Conservation (phyloP, 2,797 vertebrate species). For the Otolemur crassicaudatus region DNA sequence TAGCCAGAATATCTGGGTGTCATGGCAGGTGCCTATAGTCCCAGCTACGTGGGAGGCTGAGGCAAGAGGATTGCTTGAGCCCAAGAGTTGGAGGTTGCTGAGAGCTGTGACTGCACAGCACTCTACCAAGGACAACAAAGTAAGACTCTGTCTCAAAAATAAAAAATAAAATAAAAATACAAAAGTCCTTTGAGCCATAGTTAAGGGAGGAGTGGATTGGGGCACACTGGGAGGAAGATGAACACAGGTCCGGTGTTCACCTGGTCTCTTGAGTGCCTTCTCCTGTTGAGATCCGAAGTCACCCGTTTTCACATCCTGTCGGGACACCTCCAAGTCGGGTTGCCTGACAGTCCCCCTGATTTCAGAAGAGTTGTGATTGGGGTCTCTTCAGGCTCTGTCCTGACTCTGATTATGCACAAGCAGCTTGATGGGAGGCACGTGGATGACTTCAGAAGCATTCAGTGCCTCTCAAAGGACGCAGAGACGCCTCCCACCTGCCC, state of each 20-base stretch:
- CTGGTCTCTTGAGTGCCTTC: neutral
- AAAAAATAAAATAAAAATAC: too few relatives aligned
- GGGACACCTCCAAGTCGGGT: neutral
- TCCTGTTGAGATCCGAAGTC: conserved; percentile 52
- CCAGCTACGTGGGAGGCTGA: too few relatives aligned
- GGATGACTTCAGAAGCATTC: conserved; percentile 58
- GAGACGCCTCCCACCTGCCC: neutral
- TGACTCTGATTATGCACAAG: conserved; percentile 48
- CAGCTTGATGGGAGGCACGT: neutral
- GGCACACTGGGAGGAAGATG: neutral
- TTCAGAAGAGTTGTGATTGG: conserved; percentile 47
- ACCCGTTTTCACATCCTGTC: neutral
- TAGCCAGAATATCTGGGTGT: too few relatives aligned
- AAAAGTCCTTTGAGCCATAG: neutral
- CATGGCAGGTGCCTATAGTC: too few relatives aligned
- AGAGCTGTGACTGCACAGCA: too few relatives aligned
- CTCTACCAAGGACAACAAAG: too few relatives aligned
- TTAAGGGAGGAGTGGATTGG: neutral
- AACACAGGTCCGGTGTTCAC: neutral
- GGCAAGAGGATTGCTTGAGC: too few relatives aligned
- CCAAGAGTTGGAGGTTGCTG: too few relatives aligned
- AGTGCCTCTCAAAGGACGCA: conserved; percentile 18
- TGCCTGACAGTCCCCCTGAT: conserved; percentile 62
- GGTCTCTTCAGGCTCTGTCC: conserved; percentile 51
- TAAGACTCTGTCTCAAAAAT: too few relatives aligned